These are phyloP conservation scores for Rhodinocichla rosea DNA, from an alignment of 2,113 vertebrate species.

Conservation along the genomic window DNA sequence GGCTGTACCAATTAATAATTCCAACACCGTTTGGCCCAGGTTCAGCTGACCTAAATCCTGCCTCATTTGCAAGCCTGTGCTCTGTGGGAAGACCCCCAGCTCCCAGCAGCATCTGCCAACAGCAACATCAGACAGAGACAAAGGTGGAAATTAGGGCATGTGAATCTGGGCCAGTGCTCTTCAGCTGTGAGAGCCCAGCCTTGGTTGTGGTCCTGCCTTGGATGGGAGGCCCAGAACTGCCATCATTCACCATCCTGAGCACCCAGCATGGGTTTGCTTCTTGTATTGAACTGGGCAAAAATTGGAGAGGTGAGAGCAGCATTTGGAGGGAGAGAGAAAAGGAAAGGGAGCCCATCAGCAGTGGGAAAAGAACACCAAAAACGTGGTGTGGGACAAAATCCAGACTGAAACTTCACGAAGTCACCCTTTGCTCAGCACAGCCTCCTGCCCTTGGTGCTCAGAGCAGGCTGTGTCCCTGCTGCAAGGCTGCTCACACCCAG, in stretches of 20 bases:
- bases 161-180: not conserved
- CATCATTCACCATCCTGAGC: not conserved
- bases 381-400: not conserved
- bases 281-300: not conserved
- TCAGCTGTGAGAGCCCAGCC: not conserved
- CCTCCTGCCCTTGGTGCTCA: rapidly evolving
- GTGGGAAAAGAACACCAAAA: not conserved
- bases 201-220: not conserved
- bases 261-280: not conserved
- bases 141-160: slow-evolving; percentile 43
- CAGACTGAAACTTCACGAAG: not conserved
- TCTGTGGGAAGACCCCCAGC: slow-evolving; percentile 33
- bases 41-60: slow-evolving; percentile 61
- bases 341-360: not conserved
- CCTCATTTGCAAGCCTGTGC: not conserved
- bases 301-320: not conserved
- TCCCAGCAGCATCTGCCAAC: slow-evolving; percentile 31
- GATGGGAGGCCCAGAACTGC: not conserved
- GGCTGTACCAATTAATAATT: not conserved
- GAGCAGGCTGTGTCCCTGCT: not conserved
- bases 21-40: slow-evolving; percentile 10
- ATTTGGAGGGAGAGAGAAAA: not conserved
- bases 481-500: not conserved
- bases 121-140: slow-evolving; percentile 42
- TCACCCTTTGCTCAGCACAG: not conserved